Percentiles rank a stretch among this genome's conserved stretches.
phyloP scores from a whole-genome alignment of 2,113 vertebrate species.

The Lathamus discolor region DNA sequence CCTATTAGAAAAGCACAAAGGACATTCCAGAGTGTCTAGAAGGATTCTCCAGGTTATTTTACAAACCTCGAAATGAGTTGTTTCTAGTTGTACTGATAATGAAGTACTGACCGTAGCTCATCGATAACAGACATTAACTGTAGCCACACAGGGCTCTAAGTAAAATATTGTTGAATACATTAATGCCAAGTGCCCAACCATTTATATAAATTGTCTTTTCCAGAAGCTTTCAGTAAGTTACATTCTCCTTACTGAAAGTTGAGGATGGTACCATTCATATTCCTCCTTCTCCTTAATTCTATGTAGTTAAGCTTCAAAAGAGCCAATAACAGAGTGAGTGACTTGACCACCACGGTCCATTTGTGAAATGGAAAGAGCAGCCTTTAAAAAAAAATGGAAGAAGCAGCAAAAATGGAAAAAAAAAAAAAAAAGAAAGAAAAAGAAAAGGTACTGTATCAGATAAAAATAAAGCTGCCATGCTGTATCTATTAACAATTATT shows the following conservation, averaged over 20 bases:
- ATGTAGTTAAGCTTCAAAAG: conserved; percentile 71
- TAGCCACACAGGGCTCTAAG: not conserved
- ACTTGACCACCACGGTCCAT: conserved; percentile 58
- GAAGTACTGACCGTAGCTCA: not conserved
- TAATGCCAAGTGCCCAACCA: conserved; percentile 43
- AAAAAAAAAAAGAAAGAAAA: no score
- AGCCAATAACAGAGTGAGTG: conserved; percentile 32
- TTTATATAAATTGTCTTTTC: conserved; percentile 58
- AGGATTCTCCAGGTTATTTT: not conserved
- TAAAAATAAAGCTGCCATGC: conserved; percentile 66
- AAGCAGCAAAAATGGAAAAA: no score
- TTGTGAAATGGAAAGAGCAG: conserved; percentile 57
- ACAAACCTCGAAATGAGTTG: not conserved
- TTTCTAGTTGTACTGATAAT: not conserved
- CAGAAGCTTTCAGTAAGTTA: conserved; percentile 10
- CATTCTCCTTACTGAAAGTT: conserved; percentile 28
- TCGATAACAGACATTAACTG: not conserved
- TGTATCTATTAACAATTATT: conserved; percentile 73
- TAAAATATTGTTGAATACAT: conserved; percentile 51
- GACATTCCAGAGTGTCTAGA: not conserved
- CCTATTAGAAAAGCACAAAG: not conserved
- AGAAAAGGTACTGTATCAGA: conserved; percentile 7
- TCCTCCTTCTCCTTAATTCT: conserved; percentile 66
- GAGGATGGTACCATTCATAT: conserved; percentile 43
- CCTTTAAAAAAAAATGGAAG: not conserved